Conservation (phyloP, 2,113 vertebrate genomes). For the Genyomyrus donnyi region DNA sequence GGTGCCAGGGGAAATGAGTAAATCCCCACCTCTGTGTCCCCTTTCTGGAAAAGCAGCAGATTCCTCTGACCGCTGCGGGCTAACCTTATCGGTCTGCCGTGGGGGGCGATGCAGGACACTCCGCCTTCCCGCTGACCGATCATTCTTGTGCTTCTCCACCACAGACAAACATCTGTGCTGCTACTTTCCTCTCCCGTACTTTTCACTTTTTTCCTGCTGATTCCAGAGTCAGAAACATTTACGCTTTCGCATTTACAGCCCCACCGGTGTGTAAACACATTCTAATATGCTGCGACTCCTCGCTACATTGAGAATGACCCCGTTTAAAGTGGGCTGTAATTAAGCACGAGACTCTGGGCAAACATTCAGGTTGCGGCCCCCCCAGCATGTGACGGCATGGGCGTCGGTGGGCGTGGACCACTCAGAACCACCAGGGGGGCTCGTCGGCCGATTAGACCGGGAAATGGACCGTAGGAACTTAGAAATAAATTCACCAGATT, state of each 20-base stretch:
- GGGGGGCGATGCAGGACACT: background rate
- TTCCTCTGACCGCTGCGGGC: slow-evolving; percentile 5
- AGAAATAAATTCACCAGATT: background rate
- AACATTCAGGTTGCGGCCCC: background rate
- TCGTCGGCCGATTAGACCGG: background rate
- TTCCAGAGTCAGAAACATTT: background rate
- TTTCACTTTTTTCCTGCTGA: background rate
- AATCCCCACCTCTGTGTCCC: slow-evolving; percentile 22
- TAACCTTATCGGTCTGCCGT: background rate
- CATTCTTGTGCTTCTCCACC: slow-evolving; percentile 9
- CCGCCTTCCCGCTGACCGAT: background rate
- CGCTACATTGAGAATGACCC: background rate
- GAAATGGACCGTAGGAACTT: background rate
- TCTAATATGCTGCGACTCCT: background rate
- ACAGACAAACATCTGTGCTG: background rate
- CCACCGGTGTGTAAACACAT: background rate
- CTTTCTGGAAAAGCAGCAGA: slow-evolving; percentile 19
- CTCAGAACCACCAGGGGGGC: background rate
- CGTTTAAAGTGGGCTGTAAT: background rate
- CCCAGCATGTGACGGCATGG: background rate
- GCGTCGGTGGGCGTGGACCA: background rate
- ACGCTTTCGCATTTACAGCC: background rate
- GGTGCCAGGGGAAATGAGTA: slow-evolving; percentile 28
- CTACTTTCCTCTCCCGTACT: background rate
- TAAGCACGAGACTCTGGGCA: background rate